phyloP scores from a whole-genome alignment of 2,113 vertebrate genomes.

The Phainopepla nitens region DNA sequence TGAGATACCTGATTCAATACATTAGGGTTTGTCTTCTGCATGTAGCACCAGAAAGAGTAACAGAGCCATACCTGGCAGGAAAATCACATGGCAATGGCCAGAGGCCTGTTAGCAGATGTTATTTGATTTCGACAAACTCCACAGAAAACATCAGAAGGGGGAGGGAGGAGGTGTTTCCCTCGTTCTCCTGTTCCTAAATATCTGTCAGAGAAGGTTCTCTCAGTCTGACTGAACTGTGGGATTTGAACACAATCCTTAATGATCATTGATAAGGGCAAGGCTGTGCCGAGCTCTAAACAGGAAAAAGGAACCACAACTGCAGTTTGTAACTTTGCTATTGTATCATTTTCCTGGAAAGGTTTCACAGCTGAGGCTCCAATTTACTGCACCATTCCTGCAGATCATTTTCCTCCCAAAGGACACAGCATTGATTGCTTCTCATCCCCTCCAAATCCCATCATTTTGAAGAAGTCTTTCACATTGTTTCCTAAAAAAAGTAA shows the following conservation, averaged over 20 bases:
- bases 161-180: not conserved
- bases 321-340: not conserved
- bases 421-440: not conserved
- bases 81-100: not conserved
- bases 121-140: not conserved
- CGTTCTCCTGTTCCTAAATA: not conserved
- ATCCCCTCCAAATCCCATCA: not conserved
- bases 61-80: not conserved
- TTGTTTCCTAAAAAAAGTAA: not conserved
- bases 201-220: not conserved
- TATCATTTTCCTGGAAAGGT: not conserved
- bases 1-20: rapidly evolving
- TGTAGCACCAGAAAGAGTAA: not conserved
- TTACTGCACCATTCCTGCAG: not conserved
- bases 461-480: not conserved
- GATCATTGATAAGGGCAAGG: not conserved
- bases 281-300: not conserved
- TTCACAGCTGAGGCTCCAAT: not conserved
- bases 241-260: not conserved
- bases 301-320: not conserved
- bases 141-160: not conserved
- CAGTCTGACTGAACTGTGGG: not conserved
- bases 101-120: not conserved
- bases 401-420: not conserved
- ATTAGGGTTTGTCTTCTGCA: not conserved